Evolutionary conservation across 2,888 invertebrate genomes (phyloP), one percentile per base, ranked within the genome.

Genomic region (Synanthedon andrenaeformis): DNA sequence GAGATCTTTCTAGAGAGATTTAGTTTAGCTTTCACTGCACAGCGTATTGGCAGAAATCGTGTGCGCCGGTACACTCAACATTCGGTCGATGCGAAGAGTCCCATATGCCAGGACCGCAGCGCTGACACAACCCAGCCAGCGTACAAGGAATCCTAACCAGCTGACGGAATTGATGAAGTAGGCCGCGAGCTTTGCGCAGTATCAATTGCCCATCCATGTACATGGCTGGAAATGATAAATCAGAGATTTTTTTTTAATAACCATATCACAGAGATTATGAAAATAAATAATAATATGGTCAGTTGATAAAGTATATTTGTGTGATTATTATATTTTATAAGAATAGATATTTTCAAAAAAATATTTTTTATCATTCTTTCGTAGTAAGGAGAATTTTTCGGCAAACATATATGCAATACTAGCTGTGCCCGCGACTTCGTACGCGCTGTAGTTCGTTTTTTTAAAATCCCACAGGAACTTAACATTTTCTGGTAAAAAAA

Each of bases 201-300:
- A 98, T 96, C 14, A 97, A 84, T 49, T 93, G 92, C 0, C 96
- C 97, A 74, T 97, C 96, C 98, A 98, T 98, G 76, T 97, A 98
- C 95, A 97, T 97, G 19, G 98, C 97, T 91, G 74, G 51, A 76
- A 73, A 53, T 12, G 52, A 13, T 49, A 8, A 49, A 49, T 1
- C 4, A 49, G 3, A 6, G 5, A 1, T 19, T 19, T 19, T 19
- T 19, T 19, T 19, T 6, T 28, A 28, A 28, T 28, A 28, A 28
- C 28, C 28, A 28, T 23, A 52, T 49, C 28, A 28, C 14, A 13
- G 12, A 28, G 23, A 13, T 50, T 50, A 50, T 50, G 17, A 23
- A 4, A 45, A 51, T 53, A 28, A 12, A 11, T 13, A 41, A 50
- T 41, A 41, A 50, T 45, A 13, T 28, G 28, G 1, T 5, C 6